Percentiles rank a stretch among this genome's conserved stretches.
Evolutionary conservation across 2,797 vertebrate species (phyloP).

Genomic region (Gymnocypris eckloni): DNA sequence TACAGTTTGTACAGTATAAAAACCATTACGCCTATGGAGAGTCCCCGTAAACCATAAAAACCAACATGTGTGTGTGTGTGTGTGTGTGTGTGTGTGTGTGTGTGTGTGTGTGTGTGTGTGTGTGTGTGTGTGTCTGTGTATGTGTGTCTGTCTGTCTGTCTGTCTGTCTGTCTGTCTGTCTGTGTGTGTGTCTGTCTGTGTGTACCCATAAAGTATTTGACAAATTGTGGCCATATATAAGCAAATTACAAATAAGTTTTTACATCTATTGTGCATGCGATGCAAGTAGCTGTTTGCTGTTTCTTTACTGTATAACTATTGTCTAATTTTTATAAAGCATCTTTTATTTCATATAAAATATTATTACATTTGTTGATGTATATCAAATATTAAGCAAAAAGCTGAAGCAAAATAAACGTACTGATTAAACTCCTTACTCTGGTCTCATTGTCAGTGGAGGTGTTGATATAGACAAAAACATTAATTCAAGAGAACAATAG

Average conservation of each 20-base stretch:
- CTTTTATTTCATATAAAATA: neutral
- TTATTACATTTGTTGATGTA: neutral
- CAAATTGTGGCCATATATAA: slow-evolving; percentile 4
- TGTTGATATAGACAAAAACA: neutral
- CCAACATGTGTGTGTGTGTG: neutral
- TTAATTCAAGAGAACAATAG: neutral
- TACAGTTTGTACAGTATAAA: too few relatives aligned
- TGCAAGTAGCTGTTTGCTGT: neutral
- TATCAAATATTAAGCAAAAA: neutral
- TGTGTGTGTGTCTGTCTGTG: too few relatives aligned
- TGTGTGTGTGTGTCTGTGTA: too few relatives aligned
- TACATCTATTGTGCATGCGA: neutral
- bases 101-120: slow-evolving; percentile 7
- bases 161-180: neutral
- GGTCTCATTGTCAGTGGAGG: neutral
- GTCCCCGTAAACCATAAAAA: too few relatives aligned
- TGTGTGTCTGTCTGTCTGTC: too few relatives aligned
- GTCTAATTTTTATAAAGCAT: neutral
- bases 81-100: neutral
- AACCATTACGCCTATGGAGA: too few relatives aligned
- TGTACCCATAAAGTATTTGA: slow-evolving; percentile 14
- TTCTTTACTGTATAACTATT: slow-evolving; percentile 6
- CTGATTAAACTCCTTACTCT: neutral
- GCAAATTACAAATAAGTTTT: neutral
- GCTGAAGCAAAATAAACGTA: neutral